phyloP scores from a whole-genome alignment of 2,113 vertebrate species.

The Nerophis lumbriciformis region DNA sequence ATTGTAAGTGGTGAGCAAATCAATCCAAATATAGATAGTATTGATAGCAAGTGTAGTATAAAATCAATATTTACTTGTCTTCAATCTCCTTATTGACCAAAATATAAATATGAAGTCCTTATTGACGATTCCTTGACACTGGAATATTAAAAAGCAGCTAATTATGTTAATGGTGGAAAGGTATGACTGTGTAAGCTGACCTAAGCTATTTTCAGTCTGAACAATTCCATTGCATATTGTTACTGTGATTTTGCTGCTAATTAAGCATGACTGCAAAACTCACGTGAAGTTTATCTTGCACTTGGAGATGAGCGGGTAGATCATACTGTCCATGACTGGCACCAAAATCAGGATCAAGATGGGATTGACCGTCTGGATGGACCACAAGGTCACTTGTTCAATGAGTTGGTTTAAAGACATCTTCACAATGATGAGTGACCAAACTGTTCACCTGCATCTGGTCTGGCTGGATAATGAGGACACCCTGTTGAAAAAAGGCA shows the following conservation, averaged over 20 bases:
- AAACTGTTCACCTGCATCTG: constrained; percentile 89
- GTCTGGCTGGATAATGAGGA: constrained; percentile 80
- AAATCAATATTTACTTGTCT: too few species aligned
- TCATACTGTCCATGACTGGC: constrained; percentile 73
- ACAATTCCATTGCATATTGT: too few species aligned
- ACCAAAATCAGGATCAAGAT: constrained; percentile 87
- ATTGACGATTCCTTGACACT: too few species aligned
- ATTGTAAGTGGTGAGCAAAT: not conserved
- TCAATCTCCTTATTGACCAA: too few species aligned
- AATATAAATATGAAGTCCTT: too few species aligned
- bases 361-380: constrained; percentile 82
- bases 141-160: too few species aligned
- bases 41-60: too few species aligned
- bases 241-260: too few species aligned
- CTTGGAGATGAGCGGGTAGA: constrained; percentile 87
- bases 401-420: not conserved
- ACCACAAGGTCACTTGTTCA: not conserved
- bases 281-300: constrained; percentile 90
- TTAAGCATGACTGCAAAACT: constrained; percentile 50
- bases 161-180: too few species aligned
- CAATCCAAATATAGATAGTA: not conserved
- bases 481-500: constrained; percentile 68
- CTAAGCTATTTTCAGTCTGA: too few species aligned
- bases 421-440: not conserved
- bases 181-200: too few species aligned